Evolutionary conservation across 2,797 vertebrate species (phyloP).

Genomic region (Acanthurus leucopareius): DNA sequence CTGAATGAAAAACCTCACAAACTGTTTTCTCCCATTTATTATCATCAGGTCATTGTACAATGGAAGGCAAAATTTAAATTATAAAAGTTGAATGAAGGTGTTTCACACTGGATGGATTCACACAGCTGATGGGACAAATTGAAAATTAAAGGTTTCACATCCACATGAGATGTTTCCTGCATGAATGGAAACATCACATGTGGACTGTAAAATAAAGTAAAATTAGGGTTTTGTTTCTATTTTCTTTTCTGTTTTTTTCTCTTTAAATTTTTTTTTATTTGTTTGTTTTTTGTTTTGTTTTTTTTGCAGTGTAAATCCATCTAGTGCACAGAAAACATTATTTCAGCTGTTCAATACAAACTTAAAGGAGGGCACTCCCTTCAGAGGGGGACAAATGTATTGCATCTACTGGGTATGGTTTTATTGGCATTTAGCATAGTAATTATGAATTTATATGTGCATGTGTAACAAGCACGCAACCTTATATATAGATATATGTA

Average conservation of each 20-base stretch:
- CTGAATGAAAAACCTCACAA: slow-evolving; percentile 26
- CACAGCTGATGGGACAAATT: slow-evolving; percentile 33
- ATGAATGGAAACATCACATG: slow-evolving; percentile 37
- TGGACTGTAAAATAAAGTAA: slow-evolving; percentile 5
- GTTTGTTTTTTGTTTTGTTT: not conserved
- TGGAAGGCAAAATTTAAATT: slow-evolving; percentile 85
- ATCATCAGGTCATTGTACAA: slow-evolving; percentile 79
- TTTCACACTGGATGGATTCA: slow-evolving; percentile 65
- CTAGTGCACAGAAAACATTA: slow-evolving; percentile 58
- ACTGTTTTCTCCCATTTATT: slow-evolving; percentile 82
- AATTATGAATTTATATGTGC: slow-evolving; percentile 70
- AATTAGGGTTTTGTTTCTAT: too few relatives aligned
- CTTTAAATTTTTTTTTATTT: not conserved
- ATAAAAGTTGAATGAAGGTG: slow-evolving; percentile 78
- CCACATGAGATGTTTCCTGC: slow-evolving; percentile 22
- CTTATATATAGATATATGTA: slow-evolving; percentile 72
- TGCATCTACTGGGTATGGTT: slow-evolving; percentile 73
- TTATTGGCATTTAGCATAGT: slow-evolving; percentile 73
- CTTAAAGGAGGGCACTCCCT: slow-evolving; percentile 63
- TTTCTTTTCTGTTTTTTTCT: too few relatives aligned
- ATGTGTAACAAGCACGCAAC: slow-evolving; percentile 70
- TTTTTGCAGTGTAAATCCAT: slow-evolving; percentile 63
- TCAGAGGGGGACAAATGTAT: slow-evolving; percentile 61
- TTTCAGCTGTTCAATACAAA: slow-evolving; percentile 47
- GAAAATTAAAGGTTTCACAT: not conserved